Evolutionary conservation across 2,888 invertebrate genomes (phyloP).

Genomic region (Stegophylla sp.): DNA sequence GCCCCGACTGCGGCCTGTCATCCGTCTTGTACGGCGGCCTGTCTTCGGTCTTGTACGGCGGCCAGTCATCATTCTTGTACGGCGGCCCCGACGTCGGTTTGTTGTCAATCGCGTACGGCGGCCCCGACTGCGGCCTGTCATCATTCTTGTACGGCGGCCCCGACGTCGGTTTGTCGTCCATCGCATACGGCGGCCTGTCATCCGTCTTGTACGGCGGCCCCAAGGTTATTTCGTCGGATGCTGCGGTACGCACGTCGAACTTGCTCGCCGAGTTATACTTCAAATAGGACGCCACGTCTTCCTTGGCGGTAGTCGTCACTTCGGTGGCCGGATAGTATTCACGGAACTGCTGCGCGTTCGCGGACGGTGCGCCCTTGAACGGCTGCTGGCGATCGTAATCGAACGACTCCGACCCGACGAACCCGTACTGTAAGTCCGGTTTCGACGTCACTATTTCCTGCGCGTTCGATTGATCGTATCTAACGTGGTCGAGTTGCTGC

Average conservation of each 20-base stretch:
- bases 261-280: not conserved
- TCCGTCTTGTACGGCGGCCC: no score
- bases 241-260: not conserved
- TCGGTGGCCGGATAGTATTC: slow-evolving; percentile 29
- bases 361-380: not conserved
- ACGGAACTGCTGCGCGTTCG: not conserved
- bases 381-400: not conserved
- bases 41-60: no score
- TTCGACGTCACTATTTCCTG: not conserved
- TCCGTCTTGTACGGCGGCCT: not conserved
- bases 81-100: not conserved
- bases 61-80: not conserved
- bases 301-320: not conserved
- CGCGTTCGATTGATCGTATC: not conserved
- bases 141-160: not conserved
- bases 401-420: not conserved
- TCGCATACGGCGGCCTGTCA: no score
- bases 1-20: no score
- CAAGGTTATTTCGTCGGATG: no score
- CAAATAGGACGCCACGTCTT: not conserved
- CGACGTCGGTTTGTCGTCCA: no score
- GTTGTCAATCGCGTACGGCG: not conserved
- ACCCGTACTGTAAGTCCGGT: not conserved
- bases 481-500: not conserved
- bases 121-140: no score